Evolutionary conservation across 2,888 invertebrate species (phyloP), one percentile per base, ranked within the genome.

Genomic region (Caenorhabditis sp.): DNA sequence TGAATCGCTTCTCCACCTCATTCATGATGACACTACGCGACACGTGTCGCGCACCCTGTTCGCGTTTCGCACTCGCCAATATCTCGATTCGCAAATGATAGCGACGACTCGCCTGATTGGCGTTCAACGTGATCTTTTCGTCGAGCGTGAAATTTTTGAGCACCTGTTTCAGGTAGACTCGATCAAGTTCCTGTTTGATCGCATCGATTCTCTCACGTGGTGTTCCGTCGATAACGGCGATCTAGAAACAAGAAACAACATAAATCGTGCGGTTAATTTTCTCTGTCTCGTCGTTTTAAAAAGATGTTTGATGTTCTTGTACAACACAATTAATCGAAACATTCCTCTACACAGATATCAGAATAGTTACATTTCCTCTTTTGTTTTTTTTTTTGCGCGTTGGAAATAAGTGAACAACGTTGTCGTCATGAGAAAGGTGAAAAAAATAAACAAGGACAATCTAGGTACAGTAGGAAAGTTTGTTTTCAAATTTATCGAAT

Each of bases 111-210:
- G 77, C 72, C 53, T 77, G 63, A 23, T 81, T 82, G 72, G 36
- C 31, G 19, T 5, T 36, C 37, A 74, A 23, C 2, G 69, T 75
- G 55, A 83, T 66, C 23, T 68, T 72, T 60, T 86, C 85, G 12
- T 84, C 79, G 12, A 86, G 31, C 0, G 69, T 65, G 63, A 86
- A 82, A 49, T 80, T 79, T 62, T 78, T 79, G 43, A 86, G 54
- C 66, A 89, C 88, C 89, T 95, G 92, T 0, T 92, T 90, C 3
- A 97, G 89, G 0, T 92, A 92, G 0, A 95, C 93, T 80, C 91
- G 91, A 58, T 93, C 94, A 43, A 97, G 89, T 83, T 91, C 91
- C 62, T 92, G 91, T 51, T 78, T 80, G 55, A 84, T 67, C 82
- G 68, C 24, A 36, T 83, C 81, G 21, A 90, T 67, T 50, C 71